phyloP scores from a whole-genome alignment of 2,888 invertebrate species.

The Iselma pallidipennis region DNA sequence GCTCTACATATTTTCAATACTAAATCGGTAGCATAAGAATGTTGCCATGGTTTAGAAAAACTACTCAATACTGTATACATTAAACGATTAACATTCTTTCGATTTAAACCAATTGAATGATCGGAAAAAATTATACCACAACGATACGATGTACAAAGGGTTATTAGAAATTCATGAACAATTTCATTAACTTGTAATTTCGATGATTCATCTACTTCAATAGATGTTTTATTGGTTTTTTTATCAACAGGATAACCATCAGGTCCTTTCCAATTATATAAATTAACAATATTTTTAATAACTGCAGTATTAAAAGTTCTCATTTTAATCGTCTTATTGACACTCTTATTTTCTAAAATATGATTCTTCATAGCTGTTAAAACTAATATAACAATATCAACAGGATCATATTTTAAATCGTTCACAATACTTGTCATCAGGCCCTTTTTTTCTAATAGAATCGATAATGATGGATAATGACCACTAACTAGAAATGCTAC shows the following conservation, averaged over 20 bases:
- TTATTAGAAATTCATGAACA: conserved; percentile 71
- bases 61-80: conserved; percentile 67
- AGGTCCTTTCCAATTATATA: conserved; percentile 79
- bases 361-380: conserved; percentile 69
- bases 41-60: conserved; percentile 71
- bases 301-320: conserved; percentile 70
- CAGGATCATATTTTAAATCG: conserved; percentile 69
- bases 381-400: conserved; percentile 68
- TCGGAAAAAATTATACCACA: conserved; percentile 79
- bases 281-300: conserved; percentile 67
- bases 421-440: conserved; percentile 65
- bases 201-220: conserved; percentile 51
- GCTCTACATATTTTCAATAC: conserved; percentile 66
- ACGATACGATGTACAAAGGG: conserved; percentile 75
- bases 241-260: conserved; percentile 56
- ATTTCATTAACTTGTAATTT: conserved; percentile 61
- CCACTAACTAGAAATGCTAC: conserved; percentile 76
- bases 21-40: conserved; percentile 65
- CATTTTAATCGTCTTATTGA: conserved; percentile 75
- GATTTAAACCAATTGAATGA: conserved; percentile 64
- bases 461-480: conserved; percentile 67
- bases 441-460: conserved; percentile 71
- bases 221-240: conserved; percentile 49
- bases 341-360: conserved; percentile 66
- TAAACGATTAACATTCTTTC: conserved; percentile 62